Evolutionary conservation across 2,797 vertebrate species (phyloP), one percentile per base, ranked within the genome.

Genomic region (Sebastes taczanowskii): DNA sequence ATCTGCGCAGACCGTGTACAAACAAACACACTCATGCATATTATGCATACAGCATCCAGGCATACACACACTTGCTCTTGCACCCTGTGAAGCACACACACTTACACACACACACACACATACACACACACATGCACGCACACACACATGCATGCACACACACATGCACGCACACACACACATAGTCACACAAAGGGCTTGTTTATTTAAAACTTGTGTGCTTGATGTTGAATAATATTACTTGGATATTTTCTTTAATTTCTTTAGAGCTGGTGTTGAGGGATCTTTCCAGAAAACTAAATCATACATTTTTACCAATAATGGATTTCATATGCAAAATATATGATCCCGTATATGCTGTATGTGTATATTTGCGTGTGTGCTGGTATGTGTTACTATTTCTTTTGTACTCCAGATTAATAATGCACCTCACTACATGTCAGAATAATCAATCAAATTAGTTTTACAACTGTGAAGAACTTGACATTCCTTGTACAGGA

Each of bases 1-100:
- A 82, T 78, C 77, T 83, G 71, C 6, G 13, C 83, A 88, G 80
- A 74, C 59, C 11, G 38, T 81, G 63, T 78, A 83, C 81, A 87
- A 70, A 86, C 72, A 88, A 75, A 85, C 80, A 82, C 74, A 52
- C 52, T 67, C 60, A 27, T 46, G 67, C 62, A 80, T 80, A 69
- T 65, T 79, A 70, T 76, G 63, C 52, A 89, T 80, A 35, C 53
- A 58, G 65, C 63, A 76, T 71, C 29, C 65, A 70, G 23, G 27
- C 64, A 79, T 20, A 46, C 67, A 77, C 64, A 64, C 76, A 72
- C 22, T 71, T 60, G 38, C 74, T 80, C 35, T 64, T 56, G 32
- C 42, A 69, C 34, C 67, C 64, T 22, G 32, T 69, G 29, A 69
- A 55, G 60, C n/a, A 71, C 56, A 74, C 14, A 65, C 46, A 79